Percentiles rank a stretch among this genome's conserved stretches.
phyloP scores from a whole-genome alignment of 2,113 vertebrate genomes.

The Poeciliopsis retropinna region DNA sequence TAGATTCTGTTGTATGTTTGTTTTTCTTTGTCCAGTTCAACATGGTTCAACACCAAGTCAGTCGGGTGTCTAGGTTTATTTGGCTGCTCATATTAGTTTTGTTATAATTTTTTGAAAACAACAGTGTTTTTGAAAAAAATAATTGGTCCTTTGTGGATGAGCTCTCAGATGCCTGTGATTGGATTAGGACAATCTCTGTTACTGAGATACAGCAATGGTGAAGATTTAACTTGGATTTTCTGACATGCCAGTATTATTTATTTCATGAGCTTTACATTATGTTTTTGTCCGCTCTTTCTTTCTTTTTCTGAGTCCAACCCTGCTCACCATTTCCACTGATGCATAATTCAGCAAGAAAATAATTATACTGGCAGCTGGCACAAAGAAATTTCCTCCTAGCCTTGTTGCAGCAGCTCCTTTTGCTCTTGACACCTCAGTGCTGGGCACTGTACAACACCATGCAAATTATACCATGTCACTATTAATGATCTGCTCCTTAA shows the following conservation, averaged over 20 bases:
- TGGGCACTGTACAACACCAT: slow-evolving; percentile 41
- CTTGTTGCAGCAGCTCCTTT: slow-evolving; percentile 58
- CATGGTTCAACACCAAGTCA: background rate
- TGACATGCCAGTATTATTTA: slow-evolving; percentile 35
- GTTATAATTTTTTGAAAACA: too few relatives aligned
- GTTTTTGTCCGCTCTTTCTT: slow-evolving; percentile 56
- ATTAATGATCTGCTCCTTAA: slow-evolving; percentile 33
- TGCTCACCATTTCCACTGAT: slow-evolving; percentile 72
- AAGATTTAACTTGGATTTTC: slow-evolving; percentile 17
- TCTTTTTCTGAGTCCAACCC: slow-evolving; percentile 68
- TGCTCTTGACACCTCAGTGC: slow-evolving; percentile 66
- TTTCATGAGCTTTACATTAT: slow-evolving; percentile 60
- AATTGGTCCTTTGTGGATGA: too few relatives aligned
- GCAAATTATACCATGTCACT: slow-evolving; percentile 47
- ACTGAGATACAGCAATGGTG: slow-evolving; percentile 21
- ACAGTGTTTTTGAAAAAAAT: too few relatives aligned
- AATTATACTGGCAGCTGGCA: slow-evolving; percentile 77
- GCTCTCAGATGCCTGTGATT: too few relatives aligned
- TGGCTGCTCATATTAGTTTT: too few relatives aligned
- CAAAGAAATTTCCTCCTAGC: slow-evolving; percentile 72
- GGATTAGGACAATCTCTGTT: too few relatives aligned
- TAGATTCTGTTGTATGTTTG: background rate
- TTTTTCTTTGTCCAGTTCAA: background rate
- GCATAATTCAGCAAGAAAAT: slow-evolving; percentile 79
- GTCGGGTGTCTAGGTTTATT: background rate